A percentile compares a stretch with the other conserved stretches of the same genome.
Evolutionary conservation across 2,888 invertebrate species (phyloP).

Genomic region (Drosophila neonasuta): DNA sequence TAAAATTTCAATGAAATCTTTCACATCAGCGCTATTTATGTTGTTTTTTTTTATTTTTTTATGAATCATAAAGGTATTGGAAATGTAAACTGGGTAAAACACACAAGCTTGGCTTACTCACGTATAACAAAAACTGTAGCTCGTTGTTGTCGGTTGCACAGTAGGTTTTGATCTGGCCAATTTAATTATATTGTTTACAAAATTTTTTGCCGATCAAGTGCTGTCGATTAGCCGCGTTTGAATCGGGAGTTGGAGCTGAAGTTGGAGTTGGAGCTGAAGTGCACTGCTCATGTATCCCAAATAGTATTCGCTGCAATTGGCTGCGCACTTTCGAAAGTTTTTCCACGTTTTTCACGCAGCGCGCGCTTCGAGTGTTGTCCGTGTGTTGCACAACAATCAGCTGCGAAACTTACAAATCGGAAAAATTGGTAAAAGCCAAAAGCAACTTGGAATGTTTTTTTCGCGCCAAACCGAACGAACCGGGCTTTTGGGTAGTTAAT

Average conservation of each 20-base stretch:
- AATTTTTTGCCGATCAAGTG: slow-evolving; percentile 21
- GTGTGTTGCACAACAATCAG: slow-evolving; percentile 52
- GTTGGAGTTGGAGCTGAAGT: background rate
- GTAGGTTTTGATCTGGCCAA: slow-evolving; percentile 20
- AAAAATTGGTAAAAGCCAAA: slow-evolving; percentile 12
- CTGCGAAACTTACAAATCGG: slow-evolving; percentile 20
- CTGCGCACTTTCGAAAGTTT: slow-evolving; percentile 61
- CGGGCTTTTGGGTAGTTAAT: slow-evolving; percentile 5
- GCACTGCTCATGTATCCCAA: slow-evolving; percentile 27
- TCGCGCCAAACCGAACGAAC: slow-evolving; percentile 30
- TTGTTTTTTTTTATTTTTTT: background rate
- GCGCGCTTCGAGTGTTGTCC: slow-evolving; percentile 5
- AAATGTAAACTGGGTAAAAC: slow-evolving; percentile 10
- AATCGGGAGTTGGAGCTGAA: background rate
- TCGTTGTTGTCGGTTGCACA: background rate
- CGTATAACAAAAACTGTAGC: slow-evolving; percentile 6
- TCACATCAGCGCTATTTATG: background rate
- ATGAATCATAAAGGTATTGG: slow-evolving; percentile 11
- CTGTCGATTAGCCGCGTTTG: slow-evolving; percentile 8
- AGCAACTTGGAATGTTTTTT: slow-evolving; percentile 6
- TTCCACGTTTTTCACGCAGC: slow-evolving; percentile 42
- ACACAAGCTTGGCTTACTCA: slow-evolving; percentile 32
- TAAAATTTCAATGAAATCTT: slow-evolving; percentile 4
- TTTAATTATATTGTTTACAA: slow-evolving; percentile 31
- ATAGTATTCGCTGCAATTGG: slow-evolving; percentile 28